phyloP scores from a whole-genome alignment of 2,797 vertebrate genomes.

The Xiphorhynchus erythropygius region DNA sequence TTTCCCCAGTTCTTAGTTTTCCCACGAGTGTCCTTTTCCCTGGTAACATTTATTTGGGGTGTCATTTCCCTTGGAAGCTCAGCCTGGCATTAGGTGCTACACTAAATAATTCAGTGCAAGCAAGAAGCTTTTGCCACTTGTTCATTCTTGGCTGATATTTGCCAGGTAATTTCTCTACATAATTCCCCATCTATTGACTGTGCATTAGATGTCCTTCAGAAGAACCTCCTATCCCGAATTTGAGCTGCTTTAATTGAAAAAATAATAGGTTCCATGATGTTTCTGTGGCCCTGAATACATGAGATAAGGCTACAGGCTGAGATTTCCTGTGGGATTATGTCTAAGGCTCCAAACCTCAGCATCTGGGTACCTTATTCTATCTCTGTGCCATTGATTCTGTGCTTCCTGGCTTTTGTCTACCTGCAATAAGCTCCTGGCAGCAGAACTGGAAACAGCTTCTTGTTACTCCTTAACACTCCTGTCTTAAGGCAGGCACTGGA shows the following conservation, averaged over 20 bases:
- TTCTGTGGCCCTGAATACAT: background rate
- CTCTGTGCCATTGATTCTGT: background rate
- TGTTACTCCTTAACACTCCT: background rate
- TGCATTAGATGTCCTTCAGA: background rate
- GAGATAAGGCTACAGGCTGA: background rate
- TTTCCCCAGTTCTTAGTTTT: background rate
- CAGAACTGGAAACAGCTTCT: background rate
- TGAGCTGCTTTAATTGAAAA: background rate
- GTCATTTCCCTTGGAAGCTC: background rate
- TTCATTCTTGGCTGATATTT: background rate
- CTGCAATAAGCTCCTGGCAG: background rate
- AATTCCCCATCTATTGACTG: background rate
- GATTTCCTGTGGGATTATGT: background rate
- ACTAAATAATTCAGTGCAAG: background rate
- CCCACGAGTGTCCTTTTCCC: background rate
- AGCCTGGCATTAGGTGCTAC: background rate
- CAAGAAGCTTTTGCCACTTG: background rate
- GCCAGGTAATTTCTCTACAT: background rate
- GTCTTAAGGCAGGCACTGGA: background rate
- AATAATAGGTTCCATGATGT: background rate
- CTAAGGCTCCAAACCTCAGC: background rate
- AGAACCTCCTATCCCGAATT: background rate
- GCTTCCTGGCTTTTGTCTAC: background rate
- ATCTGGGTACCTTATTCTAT: background rate
- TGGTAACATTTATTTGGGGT: background rate